A percentile compares a stretch with the other conserved stretches of the same genome.
Conservation (phyloP, 2,113 vertebrate species). For the Pleuronectes platessa region DNA sequence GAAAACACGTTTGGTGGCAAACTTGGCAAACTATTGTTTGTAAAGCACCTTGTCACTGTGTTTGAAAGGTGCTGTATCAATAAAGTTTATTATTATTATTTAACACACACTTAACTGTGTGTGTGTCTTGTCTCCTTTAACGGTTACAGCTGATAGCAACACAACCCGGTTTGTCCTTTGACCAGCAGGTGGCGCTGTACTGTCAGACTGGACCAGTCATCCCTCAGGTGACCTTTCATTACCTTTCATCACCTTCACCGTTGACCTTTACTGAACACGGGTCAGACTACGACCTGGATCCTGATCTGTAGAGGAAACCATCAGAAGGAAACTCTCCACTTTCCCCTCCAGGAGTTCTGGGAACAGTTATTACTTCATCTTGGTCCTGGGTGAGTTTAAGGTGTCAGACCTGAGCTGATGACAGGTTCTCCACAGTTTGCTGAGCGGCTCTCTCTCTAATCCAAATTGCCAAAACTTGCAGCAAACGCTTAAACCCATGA, state of each 20-base stretch:
- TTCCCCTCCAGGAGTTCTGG: too few species aligned
- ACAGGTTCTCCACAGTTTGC: constrained; percentile 20
- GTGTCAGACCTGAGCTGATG: constrained; percentile 6
- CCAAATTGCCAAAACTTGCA: constrained; percentile 32
- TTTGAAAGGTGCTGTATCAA: too few species aligned
- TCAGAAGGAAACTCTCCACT: background rate
- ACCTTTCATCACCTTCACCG: too few species aligned
- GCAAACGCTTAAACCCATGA: background rate
- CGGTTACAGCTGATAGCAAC: too few species aligned
- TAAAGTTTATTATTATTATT: background rate
- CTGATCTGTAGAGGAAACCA: background rate
- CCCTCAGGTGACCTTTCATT: background rate
- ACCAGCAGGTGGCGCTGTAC: constrained; percentile 51
- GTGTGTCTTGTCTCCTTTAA: background rate
- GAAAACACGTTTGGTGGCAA: too few species aligned
- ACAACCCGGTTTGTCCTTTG: background rate
- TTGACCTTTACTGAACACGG: too few species aligned
- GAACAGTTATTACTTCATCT: constrained; percentile 8
- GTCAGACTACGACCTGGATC: background rate
- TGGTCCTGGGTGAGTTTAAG: constrained; percentile 4
- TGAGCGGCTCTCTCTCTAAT: constrained; percentile 23
- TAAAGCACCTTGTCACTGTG: too few species aligned
- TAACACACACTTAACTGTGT: background rate
- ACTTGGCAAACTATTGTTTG: too few species aligned
- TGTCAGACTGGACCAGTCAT: constrained; percentile 4